Evolutionary conservation across 1,140 invertebrate species (phyloP).

Genomic region (Pentalonia nigronervosa): DNA sequence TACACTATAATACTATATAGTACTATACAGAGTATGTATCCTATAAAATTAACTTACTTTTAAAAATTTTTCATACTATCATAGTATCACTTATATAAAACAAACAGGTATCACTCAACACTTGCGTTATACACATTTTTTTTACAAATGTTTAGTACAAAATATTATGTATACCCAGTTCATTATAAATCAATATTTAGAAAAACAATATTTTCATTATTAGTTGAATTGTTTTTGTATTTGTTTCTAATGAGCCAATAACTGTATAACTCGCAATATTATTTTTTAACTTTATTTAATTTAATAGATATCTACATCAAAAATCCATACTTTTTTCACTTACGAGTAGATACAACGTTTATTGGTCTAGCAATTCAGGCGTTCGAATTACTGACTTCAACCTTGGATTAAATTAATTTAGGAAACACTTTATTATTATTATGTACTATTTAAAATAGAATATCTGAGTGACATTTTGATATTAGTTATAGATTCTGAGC

Average conservation of each 20-base stretch:
- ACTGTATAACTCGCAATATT: not conserved
- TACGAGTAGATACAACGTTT: not conserved
- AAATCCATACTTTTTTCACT: not conserved
- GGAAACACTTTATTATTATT: slow-evolving; percentile 5
- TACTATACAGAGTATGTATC: not conserved
- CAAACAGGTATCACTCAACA: not conserved
- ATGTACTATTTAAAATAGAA: not conserved
- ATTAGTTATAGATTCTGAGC: not conserved
- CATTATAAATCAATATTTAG: not conserved
- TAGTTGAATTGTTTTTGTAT: not conserved
- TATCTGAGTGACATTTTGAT: not conserved
- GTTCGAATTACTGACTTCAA: not conserved
- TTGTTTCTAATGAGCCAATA: not conserved
- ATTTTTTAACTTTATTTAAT: not conserved
- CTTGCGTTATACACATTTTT: not conserved
- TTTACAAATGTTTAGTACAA: not conserved
- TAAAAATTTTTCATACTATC: not conserved
- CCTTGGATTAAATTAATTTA: slow-evolving; percentile 25
- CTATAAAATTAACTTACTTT: not conserved
- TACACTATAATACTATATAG: not conserved
- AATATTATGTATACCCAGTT: not conserved
- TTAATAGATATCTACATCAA: not conserved
- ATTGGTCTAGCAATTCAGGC: not conserved
- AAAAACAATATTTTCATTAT: not conserved
- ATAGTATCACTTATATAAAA: not conserved